Evolutionary conservation across 92 coral and sea anemone species (phyloP).

Genomic region (Epizoanthus ramosus): DNA sequence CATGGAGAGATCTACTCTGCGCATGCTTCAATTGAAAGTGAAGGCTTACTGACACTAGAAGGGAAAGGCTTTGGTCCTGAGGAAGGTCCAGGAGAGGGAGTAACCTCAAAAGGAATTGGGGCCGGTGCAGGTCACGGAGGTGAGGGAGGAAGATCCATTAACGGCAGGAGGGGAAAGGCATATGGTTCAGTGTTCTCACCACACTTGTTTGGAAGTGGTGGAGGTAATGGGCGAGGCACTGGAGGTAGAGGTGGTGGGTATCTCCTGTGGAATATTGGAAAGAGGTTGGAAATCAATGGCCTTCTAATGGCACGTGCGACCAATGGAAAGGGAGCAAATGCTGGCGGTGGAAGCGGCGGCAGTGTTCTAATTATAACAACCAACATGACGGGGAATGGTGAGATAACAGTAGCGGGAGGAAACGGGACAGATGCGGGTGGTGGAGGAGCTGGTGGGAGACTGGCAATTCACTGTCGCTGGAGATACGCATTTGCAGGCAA

Average conservation of each 20-base stretch:
- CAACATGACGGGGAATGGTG: conserved; percentile 73
- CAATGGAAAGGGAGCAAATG: conserved; percentile 55
- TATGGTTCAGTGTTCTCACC: conserved; percentile 72
- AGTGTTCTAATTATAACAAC: conserved; percentile 64
- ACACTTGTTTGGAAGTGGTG: conserved; percentile 66
- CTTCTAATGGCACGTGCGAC: conserved; percentile 54
- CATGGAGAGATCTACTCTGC: conserved; percentile 60
- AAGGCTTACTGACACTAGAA: conserved; percentile 59
- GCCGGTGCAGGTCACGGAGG: conserved; percentile 80
- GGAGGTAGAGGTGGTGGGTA: conserved; percentile 74
- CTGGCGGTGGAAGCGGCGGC: conserved; percentile 80
- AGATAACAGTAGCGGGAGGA: conserved; percentile 68
- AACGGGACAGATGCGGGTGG: conserved; percentile 62
- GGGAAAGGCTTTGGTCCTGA: conserved; percentile 66
- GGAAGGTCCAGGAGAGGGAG: conserved; percentile 65
- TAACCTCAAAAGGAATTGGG: conserved; percentile 44
- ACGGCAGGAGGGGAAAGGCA: conserved; percentile 55
- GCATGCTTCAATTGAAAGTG: conserved; percentile 63
- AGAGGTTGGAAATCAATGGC: conserved; percentile 58
- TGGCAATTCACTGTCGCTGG: conserved; percentile 70
- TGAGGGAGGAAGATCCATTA: conserved; percentile 57
- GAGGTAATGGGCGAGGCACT: conserved; percentile 65
- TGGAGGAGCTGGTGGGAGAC: conserved; percentile 73
- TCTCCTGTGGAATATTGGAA: conserved; percentile 60
- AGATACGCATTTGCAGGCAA: conserved; percentile 65